Base-by-base conservation (phyloP, 2,888 invertebrate species). In the Itoplectis maculator region DNA sequence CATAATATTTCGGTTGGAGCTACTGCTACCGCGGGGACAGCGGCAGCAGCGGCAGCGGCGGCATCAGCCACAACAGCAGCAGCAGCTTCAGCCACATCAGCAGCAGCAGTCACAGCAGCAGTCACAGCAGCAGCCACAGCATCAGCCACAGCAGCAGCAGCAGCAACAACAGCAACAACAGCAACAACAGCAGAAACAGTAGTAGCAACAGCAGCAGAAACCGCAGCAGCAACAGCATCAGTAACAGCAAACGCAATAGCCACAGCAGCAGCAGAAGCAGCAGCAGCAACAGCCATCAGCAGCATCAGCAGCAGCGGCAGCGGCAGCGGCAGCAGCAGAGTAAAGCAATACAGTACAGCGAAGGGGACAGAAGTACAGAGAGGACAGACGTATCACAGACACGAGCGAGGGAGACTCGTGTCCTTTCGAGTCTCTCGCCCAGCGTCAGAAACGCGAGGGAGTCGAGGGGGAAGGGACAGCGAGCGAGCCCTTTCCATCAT, bases 1-100 rank as follows among this genome's bases (percentile, higher is more conserved):
- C 91, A 92, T 90, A 91, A 91, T 91, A 91, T 91, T 92, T 91
- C 91, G 90, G 88, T 88, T 88, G 84, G 83, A 83, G 82, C 70
- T 84, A 80, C 86, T 86, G 29, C 51, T 15, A 40, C 73, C 49
- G 51, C 56, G 54, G 47, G 59, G 47, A 73, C 61, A 61, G 13
- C 47, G n/a, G 47, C 47, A 5, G 47, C 42, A 2, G 42, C 42
- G 13, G 4, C 40, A 40, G 40, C 8, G 45, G 5, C 45, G 11
- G 5, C 45, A 9, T 4, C 8, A 5, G 5, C 45, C 8, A 45
- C 45, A 13, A 45, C 45, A 5, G 45, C 8, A 45, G 45, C 5
- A 8, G 4, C 11, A 13, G 45, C 5, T 13, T 45, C 11, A 8
- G n/a, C n/a, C n/a, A n/a, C n/a, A n/a, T n/a, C n/a, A n/a, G n/a